These are phyloP conservation scores for Carcina quercana DNA, from an alignment of 2,888 invertebrate species.

Conservation along the genomic window DNA sequence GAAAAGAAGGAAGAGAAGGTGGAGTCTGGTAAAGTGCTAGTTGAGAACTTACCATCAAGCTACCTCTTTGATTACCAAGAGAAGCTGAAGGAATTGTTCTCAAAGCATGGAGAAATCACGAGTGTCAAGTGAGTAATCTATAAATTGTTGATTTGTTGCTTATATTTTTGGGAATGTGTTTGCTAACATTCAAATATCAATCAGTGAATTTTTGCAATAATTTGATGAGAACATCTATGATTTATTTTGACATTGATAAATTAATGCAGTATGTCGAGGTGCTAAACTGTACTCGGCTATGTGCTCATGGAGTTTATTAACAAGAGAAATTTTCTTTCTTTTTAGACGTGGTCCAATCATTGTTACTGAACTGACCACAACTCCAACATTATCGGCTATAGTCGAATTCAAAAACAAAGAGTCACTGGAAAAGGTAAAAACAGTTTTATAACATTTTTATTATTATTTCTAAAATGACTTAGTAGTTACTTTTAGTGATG, in stretches of 20 bases:
- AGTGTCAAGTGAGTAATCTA: constrained; percentile 52
- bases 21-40: constrained; percentile 66
- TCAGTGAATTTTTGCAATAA: constrained; percentile 37
- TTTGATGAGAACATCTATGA: constrained; percentile 19
- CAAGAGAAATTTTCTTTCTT: constrained; percentile 67
- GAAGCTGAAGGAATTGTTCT: constrained; percentile 65
- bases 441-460: constrained; percentile 67
- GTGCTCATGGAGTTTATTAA: constrained; percentile 52
- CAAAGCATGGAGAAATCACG: constrained; percentile 59
- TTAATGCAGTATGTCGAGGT: constrained; percentile 36
- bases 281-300: constrained; percentile 45
- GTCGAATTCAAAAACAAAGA: constrained; percentile 75
- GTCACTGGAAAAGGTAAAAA: constrained; percentile 70
- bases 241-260: constrained; percentile 17
- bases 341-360: constrained; percentile 75
- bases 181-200: constrained; percentile 72
- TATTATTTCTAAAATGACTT: constrained; percentile 36
- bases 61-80: constrained; percentile 68
- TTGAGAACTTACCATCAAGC: constrained; percentile 63
- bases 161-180: constrained; percentile 22
- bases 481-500: constrained; percentile 27
- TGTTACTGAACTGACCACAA: constrained; percentile 74
- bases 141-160: constrained; percentile 13
- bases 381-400: constrained; percentile 73
- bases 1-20: constrained; percentile 59